Evolutionary conservation across 2,888 invertebrate genomes (phyloP).

Genomic region (Colostygia pectinataria): DNA sequence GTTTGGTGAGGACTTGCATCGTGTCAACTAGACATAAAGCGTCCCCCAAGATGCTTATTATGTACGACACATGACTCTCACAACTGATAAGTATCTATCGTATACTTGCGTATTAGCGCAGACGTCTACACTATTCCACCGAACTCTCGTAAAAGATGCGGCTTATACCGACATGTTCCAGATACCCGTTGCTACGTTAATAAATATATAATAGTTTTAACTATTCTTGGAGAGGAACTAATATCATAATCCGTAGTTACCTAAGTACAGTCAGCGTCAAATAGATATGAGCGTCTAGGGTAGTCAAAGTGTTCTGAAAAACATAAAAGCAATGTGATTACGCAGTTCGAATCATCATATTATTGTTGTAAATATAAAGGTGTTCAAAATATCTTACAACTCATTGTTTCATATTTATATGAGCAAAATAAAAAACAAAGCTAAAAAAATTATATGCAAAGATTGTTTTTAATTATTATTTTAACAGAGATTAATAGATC

Average conservation of each 20-base stretch:
- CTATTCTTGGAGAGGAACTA: slow-evolving; percentile 4
- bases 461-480: no score
- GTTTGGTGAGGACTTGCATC: no score
- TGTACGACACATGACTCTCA: not conserved
- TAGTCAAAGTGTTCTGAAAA: no score
- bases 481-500: no score
- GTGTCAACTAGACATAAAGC: no score
- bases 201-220: slow-evolving; percentile 10
- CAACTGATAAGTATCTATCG: slow-evolving; percentile 6
- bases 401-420: no score
- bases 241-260: slow-evolving; percentile 4
- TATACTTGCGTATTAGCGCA: slow-evolving; percentile 13
- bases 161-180: slow-evolving; percentile 4
- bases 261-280: no score
- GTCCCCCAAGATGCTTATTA: not conserved
- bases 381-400: not conserved
- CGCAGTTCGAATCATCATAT: no score
- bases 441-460: no score
- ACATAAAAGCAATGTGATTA: no score
- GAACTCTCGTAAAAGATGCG: slow-evolving; percentile 8
- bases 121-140: slow-evolving; percentile 10
- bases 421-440: no score
- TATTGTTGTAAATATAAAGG: not conserved
- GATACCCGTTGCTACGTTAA: not conserved
- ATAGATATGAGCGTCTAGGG: no score